Evolutionary conservation across 2,888 invertebrate species (phyloP).

Genomic region (Callimorpha dominula): DNA sequence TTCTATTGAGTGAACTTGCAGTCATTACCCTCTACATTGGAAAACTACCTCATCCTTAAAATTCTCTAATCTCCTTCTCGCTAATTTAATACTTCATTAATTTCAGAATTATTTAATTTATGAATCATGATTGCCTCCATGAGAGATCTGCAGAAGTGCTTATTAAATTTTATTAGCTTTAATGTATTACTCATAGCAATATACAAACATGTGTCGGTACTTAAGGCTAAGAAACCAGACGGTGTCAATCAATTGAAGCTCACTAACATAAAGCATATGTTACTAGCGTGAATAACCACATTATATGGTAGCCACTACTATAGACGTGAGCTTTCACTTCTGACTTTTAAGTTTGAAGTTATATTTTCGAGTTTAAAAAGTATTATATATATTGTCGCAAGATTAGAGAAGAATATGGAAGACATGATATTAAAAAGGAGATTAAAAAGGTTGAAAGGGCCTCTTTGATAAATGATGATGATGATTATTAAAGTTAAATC

Average conservation of each 20-base stretch:
- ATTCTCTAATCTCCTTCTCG: not conserved
- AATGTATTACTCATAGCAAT: conserved; percentile 59
- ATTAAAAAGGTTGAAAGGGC: too few species aligned
- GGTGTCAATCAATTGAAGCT: conserved; percentile 83
- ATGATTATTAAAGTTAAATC: too few species aligned
- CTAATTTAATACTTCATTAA: conserved; percentile 7
- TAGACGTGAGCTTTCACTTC: conserved; percentile 22
- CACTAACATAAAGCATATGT: conserved; percentile 81
- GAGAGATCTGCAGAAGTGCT: conserved; percentile 41
- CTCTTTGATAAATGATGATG: too few species aligned
- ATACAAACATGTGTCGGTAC: conserved; percentile 61
- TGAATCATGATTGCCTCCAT: conserved; percentile 25
- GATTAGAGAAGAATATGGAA: not conserved
- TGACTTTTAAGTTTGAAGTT: not conserved
- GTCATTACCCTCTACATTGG: not conserved
- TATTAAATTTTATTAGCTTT: conserved; percentile 63
- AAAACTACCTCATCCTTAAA: not conserved
- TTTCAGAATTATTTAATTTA: conserved; percentile 33
- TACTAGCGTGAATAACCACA: conserved; percentile 75
- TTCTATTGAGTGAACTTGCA: not conserved
- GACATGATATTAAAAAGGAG: not conserved
- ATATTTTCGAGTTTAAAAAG: not conserved
- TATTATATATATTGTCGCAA: not conserved
- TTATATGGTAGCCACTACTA: conserved; percentile 65
- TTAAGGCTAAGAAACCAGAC: conserved; percentile 68